Conservation (phyloP, 2,888 invertebrate genomes). For the Idaea biselata region DNA sequence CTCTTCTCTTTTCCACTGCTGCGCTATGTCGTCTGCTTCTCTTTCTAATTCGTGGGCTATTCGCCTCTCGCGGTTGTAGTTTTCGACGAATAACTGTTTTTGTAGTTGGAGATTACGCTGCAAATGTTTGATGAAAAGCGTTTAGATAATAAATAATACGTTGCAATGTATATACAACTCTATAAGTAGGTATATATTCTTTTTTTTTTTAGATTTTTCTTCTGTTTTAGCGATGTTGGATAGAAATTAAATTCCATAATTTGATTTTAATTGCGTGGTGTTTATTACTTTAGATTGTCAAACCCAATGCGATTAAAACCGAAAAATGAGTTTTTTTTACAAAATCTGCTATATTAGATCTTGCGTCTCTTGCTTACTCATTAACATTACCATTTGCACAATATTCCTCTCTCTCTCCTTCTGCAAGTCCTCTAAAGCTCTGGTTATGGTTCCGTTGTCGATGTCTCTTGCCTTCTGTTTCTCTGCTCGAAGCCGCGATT, state of each 20-base stretch:
- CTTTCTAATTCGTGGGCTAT: slow-evolving; percentile 45
- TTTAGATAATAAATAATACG: neutral
- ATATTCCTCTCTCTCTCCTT: slow-evolving; percentile 48
- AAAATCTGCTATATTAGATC: no score
- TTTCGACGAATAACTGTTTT: slow-evolving; percentile 52
- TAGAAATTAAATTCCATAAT: no score
- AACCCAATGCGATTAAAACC: no score
- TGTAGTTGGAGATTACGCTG: slow-evolving; percentile 57
- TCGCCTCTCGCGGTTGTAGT: slow-evolving; percentile 49
- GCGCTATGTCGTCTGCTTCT: slow-evolving; percentile 46
- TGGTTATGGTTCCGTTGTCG: slow-evolving; percentile 52
- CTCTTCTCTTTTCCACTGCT: slow-evolving; percentile 48
- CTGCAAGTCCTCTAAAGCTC: slow-evolving; percentile 51
- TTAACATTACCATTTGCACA: slow-evolving; percentile 56
- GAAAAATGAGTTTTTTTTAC: no score
- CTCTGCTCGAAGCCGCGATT: slow-evolving; percentile 44
- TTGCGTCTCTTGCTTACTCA: no score
- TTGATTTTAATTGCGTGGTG: no score
- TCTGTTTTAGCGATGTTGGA: no score
- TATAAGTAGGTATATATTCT: no score
- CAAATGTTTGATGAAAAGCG: slow-evolving; percentile 19
- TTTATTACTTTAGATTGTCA: no score
- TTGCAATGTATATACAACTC: neutral
- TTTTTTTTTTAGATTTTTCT: no score
- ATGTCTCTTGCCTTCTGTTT: slow-evolving; percentile 53